These are phyloP conservation scores for Siphamia tubifer DNA, from an alignment of 2,113 vertebrate species.

Conservation along the genomic window DNA sequence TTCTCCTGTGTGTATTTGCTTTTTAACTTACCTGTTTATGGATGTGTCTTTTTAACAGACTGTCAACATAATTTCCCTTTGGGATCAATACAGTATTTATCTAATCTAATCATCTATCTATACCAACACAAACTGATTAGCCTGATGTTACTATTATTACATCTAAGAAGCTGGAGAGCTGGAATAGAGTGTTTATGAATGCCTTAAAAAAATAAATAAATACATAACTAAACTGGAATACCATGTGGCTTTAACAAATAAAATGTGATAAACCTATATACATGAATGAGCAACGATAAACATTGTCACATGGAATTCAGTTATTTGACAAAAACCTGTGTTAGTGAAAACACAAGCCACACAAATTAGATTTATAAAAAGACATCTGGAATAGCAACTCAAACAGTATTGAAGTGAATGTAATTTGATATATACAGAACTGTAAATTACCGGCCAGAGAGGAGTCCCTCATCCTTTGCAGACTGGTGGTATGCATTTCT, in stretches of 20 bases:
- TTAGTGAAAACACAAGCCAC: conserved; percentile 3
- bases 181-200: no score
- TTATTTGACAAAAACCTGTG: neutral
- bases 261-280: conserved; percentile 10
- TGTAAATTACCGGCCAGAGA: neutral
- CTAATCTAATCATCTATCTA: no score
- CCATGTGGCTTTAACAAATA: neutral
- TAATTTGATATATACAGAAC: conserved; percentile 26
- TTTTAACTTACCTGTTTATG: no score
- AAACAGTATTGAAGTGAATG: conserved; percentile 8
- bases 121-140: no score
- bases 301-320: conserved; percentile 6
- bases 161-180: no score
- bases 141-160: no score
- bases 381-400: conserved; percentile 34
- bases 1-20: no score
- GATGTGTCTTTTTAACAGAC: no score
- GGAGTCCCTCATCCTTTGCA: neutral
- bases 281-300: neutral
- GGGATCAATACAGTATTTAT: no score
- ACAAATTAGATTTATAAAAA: conserved; percentile 18
- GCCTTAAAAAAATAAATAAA: no score
- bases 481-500: neutral
- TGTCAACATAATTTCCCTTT: no score
- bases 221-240: no score